These are phyloP conservation scores for Zaprionus ornatus DNA, from an alignment of 1,140 invertebrate species.

Conservation along the genomic window DNA sequence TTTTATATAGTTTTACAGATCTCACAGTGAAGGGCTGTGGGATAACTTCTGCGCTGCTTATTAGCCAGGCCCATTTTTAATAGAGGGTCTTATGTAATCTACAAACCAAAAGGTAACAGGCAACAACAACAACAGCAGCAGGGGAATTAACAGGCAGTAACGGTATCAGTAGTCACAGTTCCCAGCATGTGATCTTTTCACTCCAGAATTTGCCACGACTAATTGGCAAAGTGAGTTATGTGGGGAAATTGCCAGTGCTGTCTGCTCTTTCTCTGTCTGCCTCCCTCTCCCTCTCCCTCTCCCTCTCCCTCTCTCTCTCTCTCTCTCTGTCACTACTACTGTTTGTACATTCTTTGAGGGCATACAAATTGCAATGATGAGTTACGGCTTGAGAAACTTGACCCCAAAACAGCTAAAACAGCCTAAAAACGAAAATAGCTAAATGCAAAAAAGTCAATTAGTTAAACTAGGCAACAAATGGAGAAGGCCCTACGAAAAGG, in stretches of 20 bases:
- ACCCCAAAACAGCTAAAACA: background rate
- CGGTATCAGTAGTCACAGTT: conserved; percentile 7
- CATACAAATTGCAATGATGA: background rate
- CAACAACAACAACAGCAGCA: background rate
- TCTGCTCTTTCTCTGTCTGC: background rate
- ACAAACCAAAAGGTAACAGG: background rate
- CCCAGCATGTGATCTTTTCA: conserved; percentile 1
- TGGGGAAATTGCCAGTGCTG: background rate
- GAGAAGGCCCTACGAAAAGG: background rate
- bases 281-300: background rate
- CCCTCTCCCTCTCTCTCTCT: too few relatives aligned
- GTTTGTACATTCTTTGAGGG: background rate
- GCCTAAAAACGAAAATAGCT: background rate
- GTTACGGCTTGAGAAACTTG: conserved; percentile 5
- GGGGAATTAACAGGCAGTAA: background rate
- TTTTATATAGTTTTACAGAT: too few relatives aligned
- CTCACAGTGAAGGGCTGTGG: background rate
- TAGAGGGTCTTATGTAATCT: background rate
- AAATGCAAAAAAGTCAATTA: conserved; percentile 8
- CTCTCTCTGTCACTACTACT: too few relatives aligned
- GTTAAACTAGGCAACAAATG: background rate
- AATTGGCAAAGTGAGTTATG: conserved; percentile 42
- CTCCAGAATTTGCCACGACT: background rate
- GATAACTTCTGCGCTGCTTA: background rate
- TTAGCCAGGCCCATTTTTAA: conserved; percentile 6